Conservation (phyloP, 2,888 invertebrate genomes). For the Busseola fusca region DNA sequence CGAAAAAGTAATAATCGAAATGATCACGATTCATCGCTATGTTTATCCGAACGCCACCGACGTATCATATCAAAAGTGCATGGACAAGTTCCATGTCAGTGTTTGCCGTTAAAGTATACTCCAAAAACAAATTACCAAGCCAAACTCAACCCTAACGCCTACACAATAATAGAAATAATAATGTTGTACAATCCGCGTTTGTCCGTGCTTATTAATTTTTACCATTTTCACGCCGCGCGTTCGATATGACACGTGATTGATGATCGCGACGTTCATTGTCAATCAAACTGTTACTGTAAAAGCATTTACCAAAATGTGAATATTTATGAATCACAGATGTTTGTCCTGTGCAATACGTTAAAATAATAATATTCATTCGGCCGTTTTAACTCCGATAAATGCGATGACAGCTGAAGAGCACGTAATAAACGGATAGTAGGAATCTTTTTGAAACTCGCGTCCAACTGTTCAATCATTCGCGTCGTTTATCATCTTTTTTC, state of each 20-base stretch:
- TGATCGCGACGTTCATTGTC: conserved; percentile 82
- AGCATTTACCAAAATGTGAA: conserved; percentile 82
- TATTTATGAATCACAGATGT: conserved; percentile 81
- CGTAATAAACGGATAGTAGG: conserved; percentile 73
- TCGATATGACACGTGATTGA: conserved; percentile 82
- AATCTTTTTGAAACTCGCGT: conserved; percentile 81
- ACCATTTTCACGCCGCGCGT: conserved; percentile 72
- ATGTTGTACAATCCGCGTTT: conserved; percentile 45
- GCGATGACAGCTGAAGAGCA: conserved; percentile 64
- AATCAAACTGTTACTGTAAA: conserved; percentile 82
- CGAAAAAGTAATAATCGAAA: conserved; percentile 75
- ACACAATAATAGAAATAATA: conserved; percentile 53
- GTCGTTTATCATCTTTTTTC: conserved; percentile 84
- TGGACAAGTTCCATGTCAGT: conserved; percentile 76
- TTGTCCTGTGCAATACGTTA: conserved; percentile 72
- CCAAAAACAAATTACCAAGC: conserved; percentile 53
- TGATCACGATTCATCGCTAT: conserved; percentile 71
- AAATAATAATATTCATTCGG: conserved; percentile 72
- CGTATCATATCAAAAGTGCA: conserved; percentile 79
- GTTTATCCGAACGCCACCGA: conserved; percentile 68
- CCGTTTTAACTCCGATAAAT: conserved; percentile 80
- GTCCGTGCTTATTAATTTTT: conserved; percentile 68
- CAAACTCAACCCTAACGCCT: conserved; percentile 54
- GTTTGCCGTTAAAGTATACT: conserved; percentile 59
- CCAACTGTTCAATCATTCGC: conserved; percentile 86